These are phyloP conservation scores for Pica pica DNA, from an alignment of 2,113 vertebrate genomes.

Conservation along the genomic window DNA sequence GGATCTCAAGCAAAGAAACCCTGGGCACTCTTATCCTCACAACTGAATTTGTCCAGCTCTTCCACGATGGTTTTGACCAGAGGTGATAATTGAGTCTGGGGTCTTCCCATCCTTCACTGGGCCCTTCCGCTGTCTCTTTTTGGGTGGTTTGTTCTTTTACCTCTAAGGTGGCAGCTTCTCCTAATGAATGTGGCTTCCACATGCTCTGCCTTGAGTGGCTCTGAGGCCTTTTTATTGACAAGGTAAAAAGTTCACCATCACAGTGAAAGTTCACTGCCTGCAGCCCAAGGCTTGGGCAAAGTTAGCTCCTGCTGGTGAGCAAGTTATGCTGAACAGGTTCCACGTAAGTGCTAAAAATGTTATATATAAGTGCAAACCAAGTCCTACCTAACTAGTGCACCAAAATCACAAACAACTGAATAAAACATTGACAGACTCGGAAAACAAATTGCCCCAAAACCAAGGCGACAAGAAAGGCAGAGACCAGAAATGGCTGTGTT, in stretches of 20 bases:
- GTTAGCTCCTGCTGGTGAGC: neutral
- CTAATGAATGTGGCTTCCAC: neutral
- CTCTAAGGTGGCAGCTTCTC: neutral
- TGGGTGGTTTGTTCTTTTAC: neutral
- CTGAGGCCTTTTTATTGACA: neutral
- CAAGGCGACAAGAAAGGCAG: slow-evolving; percentile 30
- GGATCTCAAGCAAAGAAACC: neutral
- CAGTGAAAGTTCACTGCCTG: neutral
- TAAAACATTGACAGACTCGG: neutral
- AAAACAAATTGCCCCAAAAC: slow-evolving; percentile 36
- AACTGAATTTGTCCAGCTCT: neutral
- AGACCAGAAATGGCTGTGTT: slow-evolving; percentile 11
- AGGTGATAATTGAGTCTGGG: neutral
- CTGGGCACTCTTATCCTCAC: neutral
- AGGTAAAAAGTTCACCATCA: neutral
- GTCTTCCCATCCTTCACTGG: neutral
- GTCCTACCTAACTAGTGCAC: neutral
- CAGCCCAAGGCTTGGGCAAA: neutral
- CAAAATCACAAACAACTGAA: neutral
- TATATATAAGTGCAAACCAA: neutral
- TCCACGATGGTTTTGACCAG: accelerated
- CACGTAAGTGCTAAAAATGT: neutral
- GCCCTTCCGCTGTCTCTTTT: neutral
- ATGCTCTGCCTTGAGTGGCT: neutral
- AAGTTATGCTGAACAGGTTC: neutral